Conservation (phyloP, 2,888 invertebrate species). For the Scaeva pyrastri region DNA sequence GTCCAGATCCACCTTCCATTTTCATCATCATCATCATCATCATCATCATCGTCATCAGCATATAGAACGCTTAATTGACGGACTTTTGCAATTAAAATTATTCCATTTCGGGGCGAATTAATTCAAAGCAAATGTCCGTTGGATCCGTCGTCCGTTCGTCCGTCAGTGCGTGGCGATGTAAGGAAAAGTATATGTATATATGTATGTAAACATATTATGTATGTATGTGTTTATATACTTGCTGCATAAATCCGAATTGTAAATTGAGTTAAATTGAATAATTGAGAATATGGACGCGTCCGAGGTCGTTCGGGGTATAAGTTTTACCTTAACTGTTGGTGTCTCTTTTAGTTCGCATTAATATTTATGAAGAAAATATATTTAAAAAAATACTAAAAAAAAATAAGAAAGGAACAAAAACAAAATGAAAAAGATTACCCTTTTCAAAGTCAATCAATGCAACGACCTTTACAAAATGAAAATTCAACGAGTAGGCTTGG, state of each 20-base stretch:
- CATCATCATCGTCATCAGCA: not conserved
- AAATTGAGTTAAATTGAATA: constrained; percentile 74
- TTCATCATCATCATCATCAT: not conserved
- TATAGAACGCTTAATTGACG: constrained; percentile 58
- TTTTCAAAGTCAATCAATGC: constrained; percentile 74
- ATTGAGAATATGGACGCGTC: constrained; percentile 70
- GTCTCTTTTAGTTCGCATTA: constrained; percentile 69
- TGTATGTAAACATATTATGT: not conserved
- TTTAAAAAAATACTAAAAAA: not conserved
- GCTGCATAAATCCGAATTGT: constrained; percentile 74
- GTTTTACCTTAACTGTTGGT: constrained; percentile 69
- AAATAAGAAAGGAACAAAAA: constrained; percentile 7
- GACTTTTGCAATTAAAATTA: constrained; percentile 76
- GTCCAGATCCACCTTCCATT: not conserved
- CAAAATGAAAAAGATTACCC: constrained; percentile 54
- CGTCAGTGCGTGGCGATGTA: too few species aligned
- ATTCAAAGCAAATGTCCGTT: constrained; percentile 66
- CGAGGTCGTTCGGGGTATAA: constrained; percentile 53
- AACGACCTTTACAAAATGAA: constrained; percentile 59
- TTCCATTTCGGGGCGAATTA: constrained; percentile 73
- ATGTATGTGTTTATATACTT: constrained; percentile 12
- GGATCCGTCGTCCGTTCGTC: constrained; percentile 12
- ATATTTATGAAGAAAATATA: constrained; percentile 62
- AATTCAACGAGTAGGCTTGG: not conserved
- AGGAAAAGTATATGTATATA: not conserved